phyloP scores from a whole-genome alignment of 2,888 invertebrate genomes.

The Iphiclides podalirius region DNA sequence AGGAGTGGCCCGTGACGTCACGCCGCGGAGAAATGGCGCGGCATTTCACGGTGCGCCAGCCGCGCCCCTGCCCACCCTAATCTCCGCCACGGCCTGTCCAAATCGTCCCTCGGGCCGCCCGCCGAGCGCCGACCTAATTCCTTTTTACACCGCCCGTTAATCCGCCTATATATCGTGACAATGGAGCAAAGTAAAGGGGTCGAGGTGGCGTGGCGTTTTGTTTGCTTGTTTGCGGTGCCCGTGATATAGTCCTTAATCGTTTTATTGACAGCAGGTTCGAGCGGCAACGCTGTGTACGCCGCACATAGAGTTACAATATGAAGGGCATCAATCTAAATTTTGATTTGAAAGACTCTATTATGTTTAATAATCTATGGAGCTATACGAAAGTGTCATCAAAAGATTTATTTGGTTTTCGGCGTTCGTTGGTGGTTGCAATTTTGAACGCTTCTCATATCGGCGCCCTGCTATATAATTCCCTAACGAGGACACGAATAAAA shows the following conservation, averaged over 20 bases:
- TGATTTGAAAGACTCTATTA: too few relatives aligned
- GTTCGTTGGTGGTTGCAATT: too few relatives aligned
- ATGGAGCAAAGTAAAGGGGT: constrained; percentile 25
- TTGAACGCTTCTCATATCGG: too few relatives aligned
- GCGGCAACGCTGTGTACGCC: too few relatives aligned
- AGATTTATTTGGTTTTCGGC: too few relatives aligned
- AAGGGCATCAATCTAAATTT: too few relatives aligned
- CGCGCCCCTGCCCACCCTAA: constrained; percentile 72
- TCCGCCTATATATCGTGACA: constrained; percentile 28
- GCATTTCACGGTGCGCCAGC: constrained; percentile 66
- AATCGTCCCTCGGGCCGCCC: constrained; percentile 51
- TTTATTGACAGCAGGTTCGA: constrained; percentile 10
- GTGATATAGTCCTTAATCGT: constrained; percentile 18
- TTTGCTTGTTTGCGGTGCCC: constrained; percentile 16
- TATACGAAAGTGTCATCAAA: too few relatives aligned
- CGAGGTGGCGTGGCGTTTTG: constrained; percentile 20
- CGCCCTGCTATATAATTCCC: too few relatives aligned
- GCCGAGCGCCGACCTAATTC: constrained; percentile 49
- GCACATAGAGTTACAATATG: too few relatives aligned
- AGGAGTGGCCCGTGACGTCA: constrained; percentile 76
- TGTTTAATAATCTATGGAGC: too few relatives aligned
- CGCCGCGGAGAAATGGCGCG: constrained; percentile 65
- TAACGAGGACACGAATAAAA: too few relatives aligned
- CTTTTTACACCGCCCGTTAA: constrained; percentile 38
- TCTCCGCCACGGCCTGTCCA: constrained; percentile 63